These are phyloP conservation scores for Acanthococcus lagerstroemiae DNA, from an alignment of 2,888 invertebrate species.

Conservation along the genomic window DNA sequence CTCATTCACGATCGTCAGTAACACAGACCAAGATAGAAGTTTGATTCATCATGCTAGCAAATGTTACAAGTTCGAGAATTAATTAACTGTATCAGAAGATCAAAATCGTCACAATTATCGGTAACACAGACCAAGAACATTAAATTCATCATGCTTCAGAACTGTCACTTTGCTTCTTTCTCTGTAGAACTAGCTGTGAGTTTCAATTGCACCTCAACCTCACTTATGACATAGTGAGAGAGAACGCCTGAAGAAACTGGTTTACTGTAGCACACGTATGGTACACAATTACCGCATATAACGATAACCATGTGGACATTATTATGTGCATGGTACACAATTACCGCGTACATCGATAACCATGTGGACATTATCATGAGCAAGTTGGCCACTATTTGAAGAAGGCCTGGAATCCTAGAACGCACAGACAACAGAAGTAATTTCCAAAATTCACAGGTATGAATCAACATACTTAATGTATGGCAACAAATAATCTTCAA, in stretches of 20 bases:
- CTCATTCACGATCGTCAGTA: slow-evolving; percentile 1
- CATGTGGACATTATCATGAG: slow-evolving; percentile 33
- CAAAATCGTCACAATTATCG: slow-evolving; percentile 37
- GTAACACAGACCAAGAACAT: slow-evolving; percentile 42
- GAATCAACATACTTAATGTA: neutral
- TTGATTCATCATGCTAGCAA: neutral
- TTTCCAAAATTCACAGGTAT: neutral
- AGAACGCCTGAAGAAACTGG: slow-evolving; percentile 32
- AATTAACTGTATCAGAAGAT: slow-evolving; percentile 31
- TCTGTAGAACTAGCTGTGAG: slow-evolving; percentile 7
- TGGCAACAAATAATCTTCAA: too few relatives aligned
- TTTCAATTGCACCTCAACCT: slow-evolving; percentile 11
- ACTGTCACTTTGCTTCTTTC: slow-evolving; percentile 1
- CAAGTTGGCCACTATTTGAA: neutral
- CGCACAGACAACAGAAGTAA: too few relatives aligned
- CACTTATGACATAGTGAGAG: slow-evolving; percentile 3
- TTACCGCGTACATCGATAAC: neutral
- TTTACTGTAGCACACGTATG: slow-evolving; percentile 30
- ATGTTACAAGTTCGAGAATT: neutral
- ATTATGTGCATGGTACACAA: slow-evolving; percentile 25
- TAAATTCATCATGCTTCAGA: slow-evolving; percentile 35
- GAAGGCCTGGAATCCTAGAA: too few relatives aligned
- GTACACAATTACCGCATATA: slow-evolving; percentile 7
- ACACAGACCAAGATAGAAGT: slow-evolving; percentile 22
- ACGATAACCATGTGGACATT: slow-evolving; percentile 19